Percentiles rank a stretch among this genome's conserved stretches.
phyloP scores from a whole-genome alignment of 2,797 vertebrate genomes.

The Peromyscus eremicus region DNA sequence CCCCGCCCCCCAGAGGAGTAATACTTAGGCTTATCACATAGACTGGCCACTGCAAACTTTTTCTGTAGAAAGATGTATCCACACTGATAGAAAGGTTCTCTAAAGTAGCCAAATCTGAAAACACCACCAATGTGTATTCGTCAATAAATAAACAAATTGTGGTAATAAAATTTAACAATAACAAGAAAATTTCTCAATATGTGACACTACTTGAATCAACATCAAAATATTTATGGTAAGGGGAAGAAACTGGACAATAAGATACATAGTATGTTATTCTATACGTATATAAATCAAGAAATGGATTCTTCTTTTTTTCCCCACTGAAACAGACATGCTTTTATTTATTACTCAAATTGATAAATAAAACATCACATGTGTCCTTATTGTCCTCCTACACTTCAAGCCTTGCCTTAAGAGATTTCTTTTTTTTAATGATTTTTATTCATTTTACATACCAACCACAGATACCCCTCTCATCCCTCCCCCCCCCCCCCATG shows the following conservation, averaged over 20 bases:
- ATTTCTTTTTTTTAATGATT: no score
- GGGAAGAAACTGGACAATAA: neutral
- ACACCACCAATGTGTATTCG: neutral
- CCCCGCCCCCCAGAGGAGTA: neutral
- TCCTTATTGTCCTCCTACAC: no score
- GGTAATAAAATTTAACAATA: neutral
- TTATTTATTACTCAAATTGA: no score
- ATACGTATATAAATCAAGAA: neutral
- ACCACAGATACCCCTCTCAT: no score
- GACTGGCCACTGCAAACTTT: neutral
- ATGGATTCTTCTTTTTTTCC: neutral
- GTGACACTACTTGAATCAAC: neutral
- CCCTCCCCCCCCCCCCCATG: no score
- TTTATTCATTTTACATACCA: no score
- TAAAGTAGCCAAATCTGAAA: neutral
- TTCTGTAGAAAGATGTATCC: constrained; percentile 16
- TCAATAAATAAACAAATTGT: neutral
- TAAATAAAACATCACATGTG: no score
- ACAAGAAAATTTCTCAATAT: neutral
- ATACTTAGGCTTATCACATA: neutral
- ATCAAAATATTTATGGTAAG: neutral
- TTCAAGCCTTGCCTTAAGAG: no score
- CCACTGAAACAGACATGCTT: no score
- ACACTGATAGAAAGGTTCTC: neutral
- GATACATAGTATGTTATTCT: neutral